Percentiles rank a stretch among this genome's conserved stretches.
phyloP scores from a whole-genome alignment of 2,113 vertebrate genomes.

The Connochaetes taurinus region DNA sequence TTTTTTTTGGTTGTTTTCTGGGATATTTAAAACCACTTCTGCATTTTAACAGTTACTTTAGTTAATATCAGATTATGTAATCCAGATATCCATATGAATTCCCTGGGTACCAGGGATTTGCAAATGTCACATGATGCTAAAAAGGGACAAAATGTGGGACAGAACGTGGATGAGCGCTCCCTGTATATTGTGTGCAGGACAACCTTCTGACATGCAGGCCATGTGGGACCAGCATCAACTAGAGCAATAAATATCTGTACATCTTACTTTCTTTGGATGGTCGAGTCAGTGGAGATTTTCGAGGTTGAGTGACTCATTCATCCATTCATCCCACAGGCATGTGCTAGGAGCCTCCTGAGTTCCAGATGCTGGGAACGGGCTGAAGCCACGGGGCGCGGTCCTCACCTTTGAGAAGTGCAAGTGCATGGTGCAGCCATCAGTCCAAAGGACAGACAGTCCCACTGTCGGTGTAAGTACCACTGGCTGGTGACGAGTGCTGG shows the following conservation, averaged over 20 bases:
- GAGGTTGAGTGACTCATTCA: not conserved
- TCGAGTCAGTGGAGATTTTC: not conserved
- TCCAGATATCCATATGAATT: not conserved
- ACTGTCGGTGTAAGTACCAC: rapidly evolving
- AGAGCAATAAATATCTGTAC: not conserved
- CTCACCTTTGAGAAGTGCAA: not conserved
- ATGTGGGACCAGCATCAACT: not conserved
- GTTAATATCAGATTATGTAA: not conserved
- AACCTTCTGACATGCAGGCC: not conserved
- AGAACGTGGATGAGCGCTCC: rapidly evolving
- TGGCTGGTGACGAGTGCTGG: not conserved
- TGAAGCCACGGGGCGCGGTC: not conserved
- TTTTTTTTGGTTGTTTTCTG: not conserved
- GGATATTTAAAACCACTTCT: not conserved
- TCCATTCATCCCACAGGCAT: not conserved
- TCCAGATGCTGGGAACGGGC: not conserved
- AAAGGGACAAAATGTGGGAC: not conserved
- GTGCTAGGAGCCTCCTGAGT: not conserved
- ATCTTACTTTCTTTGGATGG: not conserved
- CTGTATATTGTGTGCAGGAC: not conserved
- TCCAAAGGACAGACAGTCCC: not conserved
- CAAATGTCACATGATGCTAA: not conserved
- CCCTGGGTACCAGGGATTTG: not conserved
- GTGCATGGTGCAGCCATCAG: rapidly evolving
- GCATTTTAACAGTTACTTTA: not conserved